A percentile compares a stretch with the other conserved stretches of the same genome.
Evolutionary conservation across 2,113 vertebrate genomes (phyloP).

Genomic region (Pedionomus torquatus): DNA sequence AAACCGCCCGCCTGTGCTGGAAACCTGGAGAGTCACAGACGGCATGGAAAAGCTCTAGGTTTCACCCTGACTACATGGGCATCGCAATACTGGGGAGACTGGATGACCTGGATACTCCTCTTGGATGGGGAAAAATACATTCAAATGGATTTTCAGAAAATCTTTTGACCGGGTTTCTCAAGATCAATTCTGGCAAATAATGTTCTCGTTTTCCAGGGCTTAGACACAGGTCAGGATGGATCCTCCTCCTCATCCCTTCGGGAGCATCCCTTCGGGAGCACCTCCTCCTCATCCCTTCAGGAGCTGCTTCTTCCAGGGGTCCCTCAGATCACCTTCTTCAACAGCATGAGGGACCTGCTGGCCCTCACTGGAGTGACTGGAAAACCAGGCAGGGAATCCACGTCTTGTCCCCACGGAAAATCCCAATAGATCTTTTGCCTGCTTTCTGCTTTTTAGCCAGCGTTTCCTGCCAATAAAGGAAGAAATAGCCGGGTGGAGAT

Average conservation of each 20-base stretch:
- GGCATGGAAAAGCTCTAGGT: not conserved
- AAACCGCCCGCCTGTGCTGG: not conserved
- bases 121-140: not conserved
- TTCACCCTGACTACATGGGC: not conserved
- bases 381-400: not conserved
- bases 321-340: not conserved
- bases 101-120: not conserved
- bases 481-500: not conserved
- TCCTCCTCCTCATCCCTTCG: not conserved
- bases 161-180: not conserved
- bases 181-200: not conserved
- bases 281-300: not conserved
- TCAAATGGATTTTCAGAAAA: not conserved
- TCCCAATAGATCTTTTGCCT: not conserved
- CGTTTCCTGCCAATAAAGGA: not conserved
- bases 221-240: not conserved
- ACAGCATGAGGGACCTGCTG: not conserved
- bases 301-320: not conserved
- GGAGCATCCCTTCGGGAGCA: not conserved
- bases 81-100: accelerated
- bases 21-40: not conserved
- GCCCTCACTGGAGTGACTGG: not conserved
- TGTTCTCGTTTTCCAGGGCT: not conserved
- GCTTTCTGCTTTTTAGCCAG: conserved; percentile 4
- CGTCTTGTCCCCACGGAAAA: not conserved